phyloP scores from a whole-genome alignment of 1,140 invertebrate genomes.

The Caerostris darwini region DNA sequence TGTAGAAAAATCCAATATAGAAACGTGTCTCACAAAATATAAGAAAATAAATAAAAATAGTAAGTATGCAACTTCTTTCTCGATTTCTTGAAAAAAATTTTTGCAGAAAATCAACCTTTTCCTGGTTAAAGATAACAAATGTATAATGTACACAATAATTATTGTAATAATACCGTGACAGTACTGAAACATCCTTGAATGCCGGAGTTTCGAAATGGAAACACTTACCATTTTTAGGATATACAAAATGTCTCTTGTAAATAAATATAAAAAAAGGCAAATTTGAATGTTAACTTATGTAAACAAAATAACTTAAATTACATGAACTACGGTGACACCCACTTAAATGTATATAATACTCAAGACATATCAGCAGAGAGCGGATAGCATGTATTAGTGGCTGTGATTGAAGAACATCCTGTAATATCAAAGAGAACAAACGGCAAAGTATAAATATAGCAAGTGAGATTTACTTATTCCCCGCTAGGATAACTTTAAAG shows the following conservation, averaged over 20 bases:
- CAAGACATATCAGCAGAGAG: slow-evolving; percentile 70
- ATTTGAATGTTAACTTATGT: not conserved
- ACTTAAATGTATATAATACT: slow-evolving; percentile 54
- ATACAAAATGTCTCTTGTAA: not conserved
- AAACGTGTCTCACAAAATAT: not conserved
- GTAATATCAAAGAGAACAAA: not conserved
- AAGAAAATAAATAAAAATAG: not conserved
- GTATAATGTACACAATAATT: not conserved
- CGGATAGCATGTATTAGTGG: slow-evolving; percentile 21
- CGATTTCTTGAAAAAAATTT: not conserved
- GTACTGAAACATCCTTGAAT: not conserved
- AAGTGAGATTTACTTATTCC: not conserved
- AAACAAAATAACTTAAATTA: slow-evolving; percentile 55
- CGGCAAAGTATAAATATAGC: not conserved
- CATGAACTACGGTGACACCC: slow-evolving; percentile 67
- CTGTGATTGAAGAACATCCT: not conserved
- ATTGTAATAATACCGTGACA: not conserved
- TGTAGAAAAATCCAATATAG: not conserved
- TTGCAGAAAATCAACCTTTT: not conserved
- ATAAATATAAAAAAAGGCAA: slow-evolving; percentile 27
- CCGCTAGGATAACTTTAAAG: not conserved
- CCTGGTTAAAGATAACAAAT: not conserved
- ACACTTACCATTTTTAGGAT: slow-evolving; percentile 64
- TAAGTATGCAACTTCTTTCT: not conserved
- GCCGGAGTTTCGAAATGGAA: not conserved